phyloP scores from a whole-genome alignment of 2,797 vertebrate species.

The Acanthurus tractus region DNA sequence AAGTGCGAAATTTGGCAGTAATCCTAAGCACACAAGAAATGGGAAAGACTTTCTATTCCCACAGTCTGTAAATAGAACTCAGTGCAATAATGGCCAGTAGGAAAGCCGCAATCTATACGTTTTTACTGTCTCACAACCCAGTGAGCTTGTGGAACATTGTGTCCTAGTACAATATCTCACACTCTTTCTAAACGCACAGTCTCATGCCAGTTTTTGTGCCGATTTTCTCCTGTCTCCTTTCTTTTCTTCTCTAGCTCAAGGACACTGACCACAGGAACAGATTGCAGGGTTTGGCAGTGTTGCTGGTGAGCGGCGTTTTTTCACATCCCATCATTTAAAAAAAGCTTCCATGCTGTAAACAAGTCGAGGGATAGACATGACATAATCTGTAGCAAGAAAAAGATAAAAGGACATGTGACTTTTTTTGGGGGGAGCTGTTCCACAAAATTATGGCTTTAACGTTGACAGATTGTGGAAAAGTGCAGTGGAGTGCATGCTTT shows the following conservation, averaged over 20 bases:
- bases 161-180: constrained; percentile 16
- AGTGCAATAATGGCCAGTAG: constrained; percentile 23
- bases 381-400: constrained; percentile 55
- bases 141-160: constrained; percentile 20
- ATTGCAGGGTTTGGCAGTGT: constrained; percentile 80
- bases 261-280: constrained; percentile 75
- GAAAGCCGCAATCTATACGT: constrained; percentile 42
- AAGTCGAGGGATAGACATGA: constrained; percentile 70
- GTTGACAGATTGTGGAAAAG: constrained; percentile 23
- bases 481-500: constrained; percentile 13
- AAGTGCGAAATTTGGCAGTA: constrained; percentile 68
- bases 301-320: constrained; percentile 57
- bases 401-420: constrained; percentile 42
- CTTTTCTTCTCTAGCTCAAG: constrained; percentile 47
- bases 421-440: constrained; percentile 38
- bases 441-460: constrained; percentile 34
- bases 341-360: constrained; percentile 70
- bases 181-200: constrained; percentile 57
- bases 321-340: constrained; percentile 77
- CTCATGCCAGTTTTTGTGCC: constrained; percentile 39
- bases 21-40: constrained; percentile 55
- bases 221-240: constrained; percentile 37
- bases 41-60: constrained; percentile 42
- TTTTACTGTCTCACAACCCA: constrained; percentile 28
- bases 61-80: constrained; percentile 47